phyloP scores from a whole-genome alignment of 2,113 vertebrate genomes.

The Coptodon rendalli region DNA sequence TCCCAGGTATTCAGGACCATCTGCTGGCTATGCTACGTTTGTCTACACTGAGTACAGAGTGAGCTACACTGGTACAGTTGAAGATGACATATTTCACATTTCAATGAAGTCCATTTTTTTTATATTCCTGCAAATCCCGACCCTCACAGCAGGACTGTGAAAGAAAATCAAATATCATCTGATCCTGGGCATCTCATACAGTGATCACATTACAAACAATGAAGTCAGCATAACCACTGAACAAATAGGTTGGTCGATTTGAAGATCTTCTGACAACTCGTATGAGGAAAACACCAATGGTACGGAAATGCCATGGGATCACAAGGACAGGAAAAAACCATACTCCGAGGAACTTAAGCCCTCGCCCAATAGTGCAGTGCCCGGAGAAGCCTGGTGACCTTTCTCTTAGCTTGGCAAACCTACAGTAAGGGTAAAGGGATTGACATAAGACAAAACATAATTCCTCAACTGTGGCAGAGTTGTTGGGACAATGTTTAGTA shows the following conservation, averaged over 20 bases:
- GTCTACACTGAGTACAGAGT: fast-evolving
- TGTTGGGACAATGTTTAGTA: background rate
- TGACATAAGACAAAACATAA: background rate
- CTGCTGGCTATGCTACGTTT: background rate
- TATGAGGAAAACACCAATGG: background rate
- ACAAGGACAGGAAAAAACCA: background rate
- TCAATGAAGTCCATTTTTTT: background rate
- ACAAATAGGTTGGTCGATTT: background rate
- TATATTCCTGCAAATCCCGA: background rate
- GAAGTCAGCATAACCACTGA: background rate
- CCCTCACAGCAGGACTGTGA: background rate
- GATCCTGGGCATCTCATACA: background rate
- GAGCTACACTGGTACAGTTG: fast-evolving
- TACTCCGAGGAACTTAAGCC: background rate
- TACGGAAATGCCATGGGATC: background rate
- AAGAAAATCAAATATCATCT: background rate
- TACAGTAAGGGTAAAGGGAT: fast-evolving
- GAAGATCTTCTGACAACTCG: background rate
- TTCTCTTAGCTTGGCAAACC: background rate
- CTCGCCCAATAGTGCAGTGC: background rate
- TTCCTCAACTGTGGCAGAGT: background rate
- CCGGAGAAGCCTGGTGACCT: background rate
- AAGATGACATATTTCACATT: background rate
- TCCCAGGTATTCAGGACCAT: background rate
- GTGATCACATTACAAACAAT: background rate